These are phyloP conservation scores for Phrynocephalus forsythii DNA, from an alignment of 2,797 vertebrate genomes.

Conservation along the genomic window DNA sequence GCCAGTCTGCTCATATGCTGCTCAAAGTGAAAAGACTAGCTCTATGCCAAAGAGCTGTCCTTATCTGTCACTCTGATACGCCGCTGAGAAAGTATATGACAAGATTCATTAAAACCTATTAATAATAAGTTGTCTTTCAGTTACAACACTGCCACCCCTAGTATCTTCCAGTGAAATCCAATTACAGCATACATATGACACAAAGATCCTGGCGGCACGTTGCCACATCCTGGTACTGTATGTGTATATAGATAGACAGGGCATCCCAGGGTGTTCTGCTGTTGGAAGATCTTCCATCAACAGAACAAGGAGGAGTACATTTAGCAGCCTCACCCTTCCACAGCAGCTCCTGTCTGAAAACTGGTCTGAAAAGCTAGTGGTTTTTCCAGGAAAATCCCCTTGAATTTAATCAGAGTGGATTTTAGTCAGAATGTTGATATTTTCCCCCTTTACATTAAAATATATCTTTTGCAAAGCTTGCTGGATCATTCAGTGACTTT, in stretches of 20 bases:
- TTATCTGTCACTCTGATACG: slow-evolving; percentile 25
- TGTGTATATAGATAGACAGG: background rate
- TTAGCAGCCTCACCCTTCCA: background rate
- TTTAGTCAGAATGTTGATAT: background rate
- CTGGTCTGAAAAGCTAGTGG: background rate
- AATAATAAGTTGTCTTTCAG: slow-evolving; percentile 9
- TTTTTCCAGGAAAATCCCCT: background rate
- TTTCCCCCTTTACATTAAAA: background rate
- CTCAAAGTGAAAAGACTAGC: background rate
- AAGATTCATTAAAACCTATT: slow-evolving; percentile 20
- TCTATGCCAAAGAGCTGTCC: slow-evolving; percentile 1
- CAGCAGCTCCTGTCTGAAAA: background rate
- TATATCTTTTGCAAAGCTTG: no score
- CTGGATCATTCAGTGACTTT: no score
- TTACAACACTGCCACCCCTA: background rate
- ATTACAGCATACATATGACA: background rate
- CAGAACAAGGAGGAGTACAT: background rate
- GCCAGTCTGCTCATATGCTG: slow-evolving; percentile 6
- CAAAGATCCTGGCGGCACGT: background rate
- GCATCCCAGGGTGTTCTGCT: background rate
- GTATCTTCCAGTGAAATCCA: background rate
- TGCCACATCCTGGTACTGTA: background rate
- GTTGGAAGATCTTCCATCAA: background rate
- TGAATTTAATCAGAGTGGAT: no score
- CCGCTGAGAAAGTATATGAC: background rate